phyloP scores from a whole-genome alignment of 2,797 vertebrate species.

The Lepus oiostolus region DNA sequence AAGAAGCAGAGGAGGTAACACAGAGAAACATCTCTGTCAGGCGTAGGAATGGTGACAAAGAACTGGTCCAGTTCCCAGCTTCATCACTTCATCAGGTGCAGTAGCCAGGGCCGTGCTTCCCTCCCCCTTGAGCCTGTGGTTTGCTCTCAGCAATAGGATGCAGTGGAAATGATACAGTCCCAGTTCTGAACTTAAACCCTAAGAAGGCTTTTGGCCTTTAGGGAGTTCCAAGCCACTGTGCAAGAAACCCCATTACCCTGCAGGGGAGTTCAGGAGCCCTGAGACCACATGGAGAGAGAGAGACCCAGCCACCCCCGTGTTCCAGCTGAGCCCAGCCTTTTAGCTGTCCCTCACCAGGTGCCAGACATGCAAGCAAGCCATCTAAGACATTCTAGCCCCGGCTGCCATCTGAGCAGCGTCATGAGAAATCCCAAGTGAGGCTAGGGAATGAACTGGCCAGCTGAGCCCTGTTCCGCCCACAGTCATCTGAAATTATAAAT shows the following conservation, averaged over 20 bases:
- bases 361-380: not conserved
- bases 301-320: not conserved
- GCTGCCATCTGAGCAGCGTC: conserved; percentile 56
- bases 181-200: not conserved
- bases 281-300: not conserved
- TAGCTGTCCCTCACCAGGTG: conserved; percentile 41
- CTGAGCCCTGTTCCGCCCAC: not conserved
- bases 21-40: not conserved
- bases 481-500: conserved; percentile 45
- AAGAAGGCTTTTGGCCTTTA: not conserved
- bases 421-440: conserved; percentile 61
- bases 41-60: not conserved
- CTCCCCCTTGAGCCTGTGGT: not conserved
- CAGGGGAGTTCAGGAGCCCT: not conserved
- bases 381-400: conserved; percentile 12
- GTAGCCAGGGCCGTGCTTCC: not conserved
- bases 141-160: not conserved
- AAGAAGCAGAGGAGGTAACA: not conserved
- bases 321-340: conserved; percentile 70
- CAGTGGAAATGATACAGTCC: not conserved
- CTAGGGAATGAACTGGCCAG: not conserved
- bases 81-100: not conserved
- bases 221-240: not conserved
- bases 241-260: conserved; percentile 24
- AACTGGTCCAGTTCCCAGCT: not conserved